Evolutionary conservation across 2,797 vertebrate species (phyloP), one percentile per base, ranked within the genome.

Genomic region (Sarcoramphus papa): DNA sequence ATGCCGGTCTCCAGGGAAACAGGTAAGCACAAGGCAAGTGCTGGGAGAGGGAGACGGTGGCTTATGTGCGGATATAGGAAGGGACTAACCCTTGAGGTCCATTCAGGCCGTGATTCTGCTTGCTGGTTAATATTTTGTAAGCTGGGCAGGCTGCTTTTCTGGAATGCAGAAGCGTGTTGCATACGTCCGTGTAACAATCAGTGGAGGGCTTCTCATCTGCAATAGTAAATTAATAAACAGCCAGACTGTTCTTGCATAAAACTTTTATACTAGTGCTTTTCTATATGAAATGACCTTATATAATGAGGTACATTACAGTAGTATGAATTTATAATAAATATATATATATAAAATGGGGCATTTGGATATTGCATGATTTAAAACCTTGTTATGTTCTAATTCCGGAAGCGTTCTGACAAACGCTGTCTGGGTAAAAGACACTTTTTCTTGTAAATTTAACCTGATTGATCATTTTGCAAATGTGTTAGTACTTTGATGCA

Each of bases 161-260:
- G 78, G 72, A 93, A 91, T 79, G 78, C 56, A 70, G 80, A 82
- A 92, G 86, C 23, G 40, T 7, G 9, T 41, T 81, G 57, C 41
- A 2, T 53, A 47, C 24, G 0, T 88, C 85, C 18, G 3, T 30
- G 47, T 7, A 70, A 77, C 91, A 83, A 33, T 53, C 93, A 67
- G 67, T 41, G 79, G 63, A 94, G 67, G 76, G 43, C 50, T 95
- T 88, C 95, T 97, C 88, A 68, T 94, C 96, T 95, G 91, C 41
- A 27, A 81, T 56, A 87, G 96, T 97, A 82, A 98, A 97, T 98
- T 97, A 96, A 97, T 97, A 95, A 97, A 89, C 92, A 97, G 91
- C 91, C 95, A 96, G 93, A 92, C 92, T 96, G 88, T 96, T 97
- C 92, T 96, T 80, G 37, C 79, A 96, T 97, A 67, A 97, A 97